Base-by-base conservation (phyloP, 2,113 vertebrate species). In the Upupa epops region DNA sequence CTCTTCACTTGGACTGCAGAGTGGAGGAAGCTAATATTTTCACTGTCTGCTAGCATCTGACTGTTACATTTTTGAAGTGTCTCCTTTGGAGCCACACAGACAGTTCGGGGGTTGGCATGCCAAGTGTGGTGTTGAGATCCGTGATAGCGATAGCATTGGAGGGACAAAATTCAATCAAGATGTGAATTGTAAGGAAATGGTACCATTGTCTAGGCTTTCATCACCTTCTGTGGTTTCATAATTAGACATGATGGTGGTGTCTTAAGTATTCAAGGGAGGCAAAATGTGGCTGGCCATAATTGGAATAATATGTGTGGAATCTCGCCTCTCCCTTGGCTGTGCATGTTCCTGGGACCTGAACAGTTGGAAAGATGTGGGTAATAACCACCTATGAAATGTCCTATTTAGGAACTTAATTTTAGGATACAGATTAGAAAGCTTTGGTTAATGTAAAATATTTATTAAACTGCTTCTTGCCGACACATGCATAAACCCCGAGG, bases 291-390 rank as follows among this genome's bases (percentile, higher is more conserved):
- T 86, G 63, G 9, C 88, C 61, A 26, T 92, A 89, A 92, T 29
- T 93, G 88, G 76, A 90, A 85, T 83, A 85, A 9, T 75, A 93
- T 69, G 71, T 36, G 51, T 84, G 81, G 87, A 87, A 94, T 92
- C 66, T 92, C 5, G 3, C 42, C 59, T 87, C 76, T 78, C 40
- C 32, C 36, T 81, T 0, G 2, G 18, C 20, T 17, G 4, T 72
- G 61, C 29, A 5, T 26, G 40, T 64, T 69, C 36, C 60, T 29
- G 52, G 9, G 70, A 78, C 42, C 49, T 68, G 21, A 70, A 40
- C 22, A 29, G 31, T 82, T 74, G 74, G 36, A 77, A 90, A 82
- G 46, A 65, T 48, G 42, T 40, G 20, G 61, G 29, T 58, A 78
- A 61, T 51, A 68, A 82, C 46, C n/a, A 88, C 32, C 24, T 69